Evolutionary conservation across 35 echinoderm and acorn worm genomes (phyloP), one percentile per base, ranked within the genome.

Genomic region (Ptychodera flava): DNA sequence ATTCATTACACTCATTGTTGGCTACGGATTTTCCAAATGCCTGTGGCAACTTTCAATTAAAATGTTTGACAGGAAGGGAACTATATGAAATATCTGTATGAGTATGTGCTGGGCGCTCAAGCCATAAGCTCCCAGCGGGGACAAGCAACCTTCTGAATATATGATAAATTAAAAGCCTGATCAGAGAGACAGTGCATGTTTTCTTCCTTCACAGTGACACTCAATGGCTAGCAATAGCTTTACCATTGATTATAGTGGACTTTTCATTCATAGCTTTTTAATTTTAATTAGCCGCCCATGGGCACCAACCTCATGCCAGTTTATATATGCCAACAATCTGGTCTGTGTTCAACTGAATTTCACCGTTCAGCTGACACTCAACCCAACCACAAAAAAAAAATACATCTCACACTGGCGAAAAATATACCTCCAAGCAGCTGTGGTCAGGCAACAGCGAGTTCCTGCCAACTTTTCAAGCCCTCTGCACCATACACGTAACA

Each of bases 201-300:
- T n/a, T n/a, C n/a, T n/a, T n/a, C n/a, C n/a, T n/a, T n/a, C n/a
- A n/a, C n/a, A n/a, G n/a, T n/a, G n/a, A n/a, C n/a, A n/a, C n/a
- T n/a, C n/a, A n/a, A n/a, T 6, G 45, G 6, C 6, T 22, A 12
- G 45, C 6, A 64, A 64, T 64, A 64, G 22, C 45, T 64, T 64
- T 64, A 22, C 22, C 45, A 64, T 64, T 64, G 45, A 64, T 64
- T 64, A 64, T 22, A 22, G 45, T 22, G 22, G 45, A 6, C 45
- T n/a, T 64, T 64, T 64, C 45, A 64, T 64, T 64, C 45, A 64
- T 64, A 64, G 45, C 45, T 64, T 64, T n/a, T 64, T 64, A 64
- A 64, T 64, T 64, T 64, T 64, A 64, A 64, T 64, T 64, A 64
- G 45, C 45, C 6, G 45, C 45, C 45, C 22, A 64, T 64, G 45